A percentile compares a stretch with the other conserved stretches of the same genome.
These are phyloP conservation scores for Nannospalax galili DNA, from an alignment of 2,113 vertebrate species.

Conservation along the genomic window DNA sequence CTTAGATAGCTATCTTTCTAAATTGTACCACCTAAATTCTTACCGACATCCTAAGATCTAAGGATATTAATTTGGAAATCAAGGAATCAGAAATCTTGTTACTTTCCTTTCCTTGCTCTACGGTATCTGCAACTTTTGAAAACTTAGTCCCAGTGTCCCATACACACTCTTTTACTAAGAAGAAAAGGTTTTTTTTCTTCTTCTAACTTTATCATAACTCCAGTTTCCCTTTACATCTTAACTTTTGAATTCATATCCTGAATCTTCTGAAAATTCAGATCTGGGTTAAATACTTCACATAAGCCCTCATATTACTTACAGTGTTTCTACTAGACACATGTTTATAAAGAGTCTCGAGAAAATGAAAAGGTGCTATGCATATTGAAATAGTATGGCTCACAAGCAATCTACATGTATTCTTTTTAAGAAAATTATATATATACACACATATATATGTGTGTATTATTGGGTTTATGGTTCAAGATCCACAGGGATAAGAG, in stretches of 20 bases:
- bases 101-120: not conserved
- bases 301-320: not conserved
- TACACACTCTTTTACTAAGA: too few species aligned
- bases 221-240: not conserved
- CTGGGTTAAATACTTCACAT: not conserved
- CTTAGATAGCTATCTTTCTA: not conserved
- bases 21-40: not conserved
- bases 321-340: too few species aligned
- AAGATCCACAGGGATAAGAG: too few species aligned
- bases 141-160: too few species aligned
- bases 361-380: not conserved
- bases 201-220: not conserved
- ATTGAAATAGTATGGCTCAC: not conserved
- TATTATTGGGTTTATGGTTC: too few species aligned
- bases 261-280: not conserved
- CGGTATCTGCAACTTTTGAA: too few species aligned
- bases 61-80: not conserved
- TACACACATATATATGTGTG: too few species aligned
- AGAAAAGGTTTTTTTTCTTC: not conserved
- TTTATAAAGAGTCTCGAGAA: not conserved
- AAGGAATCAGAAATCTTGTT: not conserved
- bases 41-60: not conserved
- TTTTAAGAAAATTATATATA: constrained; percentile 2
- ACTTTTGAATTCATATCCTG: not conserved
- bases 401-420: not conserved